Evolutionary conservation across 2,888 invertebrate genomes (phyloP).

Genomic region (Eurytoma adleriae): DNA sequence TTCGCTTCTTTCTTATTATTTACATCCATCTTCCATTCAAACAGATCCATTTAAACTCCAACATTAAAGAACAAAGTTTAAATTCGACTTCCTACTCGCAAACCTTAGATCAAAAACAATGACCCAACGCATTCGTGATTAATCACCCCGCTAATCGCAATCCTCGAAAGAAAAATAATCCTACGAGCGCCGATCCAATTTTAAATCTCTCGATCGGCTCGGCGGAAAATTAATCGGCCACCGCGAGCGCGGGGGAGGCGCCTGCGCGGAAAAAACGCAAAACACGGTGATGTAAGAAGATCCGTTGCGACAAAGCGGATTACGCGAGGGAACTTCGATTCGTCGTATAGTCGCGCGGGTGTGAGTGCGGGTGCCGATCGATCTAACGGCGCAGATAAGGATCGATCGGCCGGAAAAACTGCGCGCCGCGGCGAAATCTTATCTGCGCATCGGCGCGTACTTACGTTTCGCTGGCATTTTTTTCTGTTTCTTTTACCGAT

Average conservation of each 20-base stretch:
- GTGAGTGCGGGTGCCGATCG: slow-evolving; percentile 1
- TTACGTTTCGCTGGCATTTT: not conserved
- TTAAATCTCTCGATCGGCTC: not conserved
- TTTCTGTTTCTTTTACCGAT: not conserved
- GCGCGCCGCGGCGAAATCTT: slow-evolving; percentile 14
- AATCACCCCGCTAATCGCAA: no score
- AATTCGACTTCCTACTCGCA: no score
- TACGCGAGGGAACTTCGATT: slow-evolving; percentile 36
- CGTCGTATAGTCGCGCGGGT: not conserved
- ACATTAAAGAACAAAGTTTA: no score
- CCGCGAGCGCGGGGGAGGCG: not conserved
- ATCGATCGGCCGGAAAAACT: slow-evolving; percentile 32
- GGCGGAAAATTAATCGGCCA: no score
- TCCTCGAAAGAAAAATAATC: not conserved
- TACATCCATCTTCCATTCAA: no score
- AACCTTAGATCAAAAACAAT: no score
- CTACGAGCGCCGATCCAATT: not conserved
- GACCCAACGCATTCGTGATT: no score
- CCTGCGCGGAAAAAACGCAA: not conserved
- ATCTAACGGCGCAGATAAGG: slow-evolving; percentile 33
- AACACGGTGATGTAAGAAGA: slow-evolving; percentile 26
- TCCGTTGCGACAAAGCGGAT: slow-evolving; percentile 30
- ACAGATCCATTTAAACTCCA: no score
- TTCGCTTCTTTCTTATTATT: no score
- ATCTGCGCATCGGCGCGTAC: no score